Percentiles rank a stretch among this genome's conserved stretches.
phyloP scores from a whole-genome alignment of 2,888 invertebrate genomes.

The Chaitophorus viminalis region DNA sequence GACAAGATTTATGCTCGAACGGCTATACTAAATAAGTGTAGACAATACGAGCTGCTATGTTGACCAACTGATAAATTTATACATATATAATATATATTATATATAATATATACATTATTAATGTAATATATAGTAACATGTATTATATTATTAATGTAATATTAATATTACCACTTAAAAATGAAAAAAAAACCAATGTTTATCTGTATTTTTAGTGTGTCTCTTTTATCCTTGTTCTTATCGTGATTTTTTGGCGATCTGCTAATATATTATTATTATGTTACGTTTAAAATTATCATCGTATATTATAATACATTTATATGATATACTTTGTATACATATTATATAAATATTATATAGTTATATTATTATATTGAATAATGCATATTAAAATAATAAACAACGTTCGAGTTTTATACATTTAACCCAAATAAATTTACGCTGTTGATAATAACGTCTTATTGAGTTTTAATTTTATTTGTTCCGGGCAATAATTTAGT shows the following conservation, averaged over 20 bases:
- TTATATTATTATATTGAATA: conserved; percentile 2
- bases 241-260: conserved; percentile 44
- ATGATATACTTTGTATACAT: conserved; percentile 1
- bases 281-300: conserved; percentile 51
- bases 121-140: neutral
- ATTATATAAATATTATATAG: neutral
- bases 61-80: neutral
- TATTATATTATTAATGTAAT: conserved; percentile 17
- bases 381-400: conserved; percentile 39
- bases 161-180: neutral
- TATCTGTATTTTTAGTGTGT: conserved; percentile 37
- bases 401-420: conserved; percentile 42
- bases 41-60: neutral
- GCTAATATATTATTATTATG: conserved; percentile 31
- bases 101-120: neutral
- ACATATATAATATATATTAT: neutral
- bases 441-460: conserved; percentile 31
- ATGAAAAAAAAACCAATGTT: conserved; percentile 5
- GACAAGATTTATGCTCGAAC: neutral
- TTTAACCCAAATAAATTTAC: conserved; percentile 49
- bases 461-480: conserved; percentile 4
- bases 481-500: neutral
- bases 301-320: neutral
- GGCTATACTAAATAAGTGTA: neutral
- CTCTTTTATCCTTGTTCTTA: conserved; percentile 27